Evolutionary conservation across 2,888 invertebrate genomes (phyloP).

Genomic region (Drosophila siamana): DNA sequence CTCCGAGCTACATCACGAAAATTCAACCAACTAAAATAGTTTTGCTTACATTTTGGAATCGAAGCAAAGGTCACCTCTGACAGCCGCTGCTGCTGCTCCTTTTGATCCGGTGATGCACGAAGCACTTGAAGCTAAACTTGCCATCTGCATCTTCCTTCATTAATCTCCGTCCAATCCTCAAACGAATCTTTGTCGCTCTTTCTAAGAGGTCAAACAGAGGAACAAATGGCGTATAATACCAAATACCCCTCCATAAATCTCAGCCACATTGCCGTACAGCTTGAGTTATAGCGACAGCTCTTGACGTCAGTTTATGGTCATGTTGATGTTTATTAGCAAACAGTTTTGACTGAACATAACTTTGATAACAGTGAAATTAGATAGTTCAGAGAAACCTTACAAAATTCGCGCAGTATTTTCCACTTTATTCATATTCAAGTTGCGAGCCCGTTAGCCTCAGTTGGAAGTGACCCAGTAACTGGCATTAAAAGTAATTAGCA

Average conservation of each 20-base stretch:
- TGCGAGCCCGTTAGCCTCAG: conserved; percentile 12
- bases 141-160: too few species aligned
- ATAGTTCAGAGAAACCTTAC: conserved; percentile 5
- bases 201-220: neutral
- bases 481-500: conserved; percentile 52
- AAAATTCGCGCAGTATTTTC: neutral
- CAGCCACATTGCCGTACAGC: neutral
- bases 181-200: neutral
- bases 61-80: neutral
- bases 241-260: neutral
- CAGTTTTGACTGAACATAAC: neutral
- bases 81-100: too few species aligned
- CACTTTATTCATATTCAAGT: conserved; percentile 14
- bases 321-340: neutral
- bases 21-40: conserved; percentile 7
- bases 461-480: conserved; percentile 39
- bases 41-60: conserved; percentile 9
- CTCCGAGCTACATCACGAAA: neutral
- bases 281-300: neutral
- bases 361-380: neutral
- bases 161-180: too few species aligned
- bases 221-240: neutral
- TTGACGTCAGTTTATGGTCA: neutral
- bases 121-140: too few species aligned
- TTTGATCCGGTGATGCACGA: too few species aligned